Conservation (phyloP, 2,797 vertebrate species). For the Falco rusticolus region DNA sequence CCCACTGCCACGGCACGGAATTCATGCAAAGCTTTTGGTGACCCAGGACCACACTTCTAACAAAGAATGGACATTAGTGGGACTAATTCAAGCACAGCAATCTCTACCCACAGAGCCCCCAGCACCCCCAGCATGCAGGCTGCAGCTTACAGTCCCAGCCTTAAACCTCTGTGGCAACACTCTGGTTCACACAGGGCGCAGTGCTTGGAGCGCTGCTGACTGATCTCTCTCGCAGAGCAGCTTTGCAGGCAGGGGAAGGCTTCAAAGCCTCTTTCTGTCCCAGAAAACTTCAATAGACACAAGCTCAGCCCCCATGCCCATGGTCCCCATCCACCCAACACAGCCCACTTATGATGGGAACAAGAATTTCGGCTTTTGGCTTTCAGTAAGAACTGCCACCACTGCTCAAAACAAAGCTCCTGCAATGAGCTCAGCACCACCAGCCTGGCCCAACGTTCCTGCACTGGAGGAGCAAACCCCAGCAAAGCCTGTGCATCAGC, state of each 20-base stretch:
- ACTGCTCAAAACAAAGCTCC: not conserved
- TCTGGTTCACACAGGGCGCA: not conserved
- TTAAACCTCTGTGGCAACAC: not conserved
- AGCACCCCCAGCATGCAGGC: not conserved
- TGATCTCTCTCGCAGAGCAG: not conserved
- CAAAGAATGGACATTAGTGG: not conserved
- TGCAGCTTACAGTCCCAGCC: not conserved
- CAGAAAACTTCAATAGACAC: not conserved
- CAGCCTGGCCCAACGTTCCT: not conserved
- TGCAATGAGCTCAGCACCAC: rapidly evolving
- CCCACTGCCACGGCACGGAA: no score
- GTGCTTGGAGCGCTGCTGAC: not conserved
- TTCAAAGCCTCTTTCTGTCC: not conserved
- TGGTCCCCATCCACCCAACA: not conserved
- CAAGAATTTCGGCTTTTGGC: rapidly evolving
- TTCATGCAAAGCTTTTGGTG: not conserved
- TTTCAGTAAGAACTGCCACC: not conserved
- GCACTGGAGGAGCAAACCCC: not conserved
- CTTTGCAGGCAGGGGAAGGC: not conserved
- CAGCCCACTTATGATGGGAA: not conserved
- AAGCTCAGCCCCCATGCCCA: not conserved
- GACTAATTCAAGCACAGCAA: not conserved
- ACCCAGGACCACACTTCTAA: not conserved
- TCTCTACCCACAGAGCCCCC: not conserved
- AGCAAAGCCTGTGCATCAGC: not conserved